Conservation (phyloP, 1,140 invertebrate genomes). For the Drosophila lowei region DNA sequence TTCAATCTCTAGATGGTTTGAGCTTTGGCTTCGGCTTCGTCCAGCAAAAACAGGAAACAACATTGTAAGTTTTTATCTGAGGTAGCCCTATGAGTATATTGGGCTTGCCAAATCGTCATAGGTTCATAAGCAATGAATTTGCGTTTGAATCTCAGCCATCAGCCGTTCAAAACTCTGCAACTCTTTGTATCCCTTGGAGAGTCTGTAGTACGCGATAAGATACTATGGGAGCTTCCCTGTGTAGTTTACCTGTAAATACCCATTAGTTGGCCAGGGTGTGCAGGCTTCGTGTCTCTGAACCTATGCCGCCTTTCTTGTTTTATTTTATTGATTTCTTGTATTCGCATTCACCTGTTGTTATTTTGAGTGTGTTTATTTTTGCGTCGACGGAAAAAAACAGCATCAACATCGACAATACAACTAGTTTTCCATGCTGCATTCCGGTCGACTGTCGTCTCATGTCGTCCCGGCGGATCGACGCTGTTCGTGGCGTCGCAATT, state of each 20-base stretch:
- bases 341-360: slow-evolving; percentile 78
- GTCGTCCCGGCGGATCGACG: slow-evolving; percentile 26
- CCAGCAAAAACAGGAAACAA: slow-evolving; percentile 57
- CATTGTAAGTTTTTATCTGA: slow-evolving; percentile 21
- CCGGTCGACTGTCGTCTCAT: slow-evolving; percentile 49
- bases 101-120: too few relatives aligned
- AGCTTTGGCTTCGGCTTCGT: slow-evolving; percentile 9
- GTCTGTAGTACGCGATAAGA: too few relatives aligned
- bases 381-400: slow-evolving; percentile 49
- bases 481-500: slow-evolving; percentile 41
- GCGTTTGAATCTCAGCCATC: not conserved
- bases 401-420: slow-evolving; percentile 53
- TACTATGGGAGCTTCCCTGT: not conserved
- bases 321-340: slow-evolving; percentile 68
- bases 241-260: slow-evolving; percentile 4
- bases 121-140: too few relatives aligned
- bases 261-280: slow-evolving; percentile 11
- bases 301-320: slow-evolving; percentile 38
- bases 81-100: slow-evolving; percentile 1
- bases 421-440: slow-evolving; percentile 76
- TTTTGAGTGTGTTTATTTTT: slow-evolving; percentile 66
- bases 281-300: not conserved
- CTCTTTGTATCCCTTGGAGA: too few relatives aligned
- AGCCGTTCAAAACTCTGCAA: too few relatives aligned
- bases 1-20: slow-evolving; percentile 14